phyloP scores from a whole-genome alignment of 2,888 invertebrate genomes.

The Drosophila paranaensis region DNA sequence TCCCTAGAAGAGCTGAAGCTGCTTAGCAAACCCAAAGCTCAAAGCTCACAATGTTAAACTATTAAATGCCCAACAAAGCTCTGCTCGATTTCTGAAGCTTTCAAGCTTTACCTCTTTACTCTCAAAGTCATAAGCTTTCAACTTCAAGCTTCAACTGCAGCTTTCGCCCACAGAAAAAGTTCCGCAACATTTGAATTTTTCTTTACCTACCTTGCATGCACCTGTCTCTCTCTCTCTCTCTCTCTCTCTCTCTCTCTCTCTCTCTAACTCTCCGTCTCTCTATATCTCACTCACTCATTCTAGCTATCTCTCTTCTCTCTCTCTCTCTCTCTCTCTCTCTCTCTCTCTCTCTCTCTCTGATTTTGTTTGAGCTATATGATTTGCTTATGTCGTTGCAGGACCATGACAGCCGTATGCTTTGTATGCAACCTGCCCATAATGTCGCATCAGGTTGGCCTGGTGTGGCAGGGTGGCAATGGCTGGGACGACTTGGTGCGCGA shows the following conservation, averaged over 20 bases:
- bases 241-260: no score
- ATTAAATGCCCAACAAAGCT: not conserved
- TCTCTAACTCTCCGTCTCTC: not conserved
- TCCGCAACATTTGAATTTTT: not conserved
- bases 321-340: not conserved
- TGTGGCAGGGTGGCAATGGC: slow-evolving; percentile 97
- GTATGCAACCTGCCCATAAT: slow-evolving; percentile 98
- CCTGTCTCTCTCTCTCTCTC: not conserved
- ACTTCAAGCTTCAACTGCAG: not conserved
- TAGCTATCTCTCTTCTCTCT: no score
- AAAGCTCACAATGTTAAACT: not conserved
- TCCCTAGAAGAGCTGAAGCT: not conserved
- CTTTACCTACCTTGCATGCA: not conserved
- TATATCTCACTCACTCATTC: no score
- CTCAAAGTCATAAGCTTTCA: not conserved
- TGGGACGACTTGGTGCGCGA: slow-evolving; percentile 97
- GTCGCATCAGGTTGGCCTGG: slow-evolving; percentile 96
- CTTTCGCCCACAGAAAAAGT: not conserved
- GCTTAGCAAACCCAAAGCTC: not conserved
- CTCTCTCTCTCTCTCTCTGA: not conserved
- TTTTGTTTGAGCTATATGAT: slow-evolving; percentile 15
- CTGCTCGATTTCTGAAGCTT: not conserved
- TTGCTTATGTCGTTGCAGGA: slow-evolving; percentile 87
- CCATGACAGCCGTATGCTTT: slow-evolving; percentile 97
- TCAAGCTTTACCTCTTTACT: not conserved